Base-by-base conservation (phyloP, 2,797 vertebrate species). In the Telmatherina bonti region DNA sequence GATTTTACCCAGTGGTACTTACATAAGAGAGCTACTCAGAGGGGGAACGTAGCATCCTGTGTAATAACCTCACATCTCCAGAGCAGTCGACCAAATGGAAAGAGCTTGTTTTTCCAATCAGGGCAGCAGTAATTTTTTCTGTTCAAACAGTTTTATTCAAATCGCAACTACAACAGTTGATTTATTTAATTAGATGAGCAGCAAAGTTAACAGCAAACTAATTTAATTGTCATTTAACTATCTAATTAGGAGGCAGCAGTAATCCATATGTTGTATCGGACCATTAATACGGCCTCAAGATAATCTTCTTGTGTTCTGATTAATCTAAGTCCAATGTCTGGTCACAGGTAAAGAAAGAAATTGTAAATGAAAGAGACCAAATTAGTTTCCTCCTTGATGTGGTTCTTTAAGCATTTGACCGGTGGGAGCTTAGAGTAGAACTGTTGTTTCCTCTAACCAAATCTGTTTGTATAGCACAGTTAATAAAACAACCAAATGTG, bases 1-100 rank as follows among this genome's bases (percentile, higher is more conserved):
- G 67, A 60, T 74, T 83, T 70, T 63, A 67, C 72, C 64, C 72
- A 65, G 13, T 51, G 72, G 69, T 53, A 33, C 77, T 72, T 64
- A 64, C 43, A 67, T 45, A 75, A 74, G 13, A 41, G 35, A 67
- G 36, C 51, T 0, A 38, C 63, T 78, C 51, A 15, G 43, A 30
- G 63, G 61, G 65, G 45, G 53, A 29, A 16, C 55, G 5, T 5
- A 18, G 47, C 62, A 1, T 33, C 56, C 63, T 1, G 30, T 0
- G 22, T 8, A 13, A 29, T 62, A 78, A 61, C n/a, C 68, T 56
- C 52, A 12, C 27, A 1, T 70, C 64, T 71, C 58, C 67, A 47
- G 43, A 74, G 45, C 58, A 41, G 36, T n/a, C 51, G 2, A 53
- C 55, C 47, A 8, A 36, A n/a, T 0, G 22, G 36, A 38, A 38